These are phyloP conservation scores for Junonia oenone DNA, from an alignment of 2,888 invertebrate species.

Conservation along the genomic window DNA sequence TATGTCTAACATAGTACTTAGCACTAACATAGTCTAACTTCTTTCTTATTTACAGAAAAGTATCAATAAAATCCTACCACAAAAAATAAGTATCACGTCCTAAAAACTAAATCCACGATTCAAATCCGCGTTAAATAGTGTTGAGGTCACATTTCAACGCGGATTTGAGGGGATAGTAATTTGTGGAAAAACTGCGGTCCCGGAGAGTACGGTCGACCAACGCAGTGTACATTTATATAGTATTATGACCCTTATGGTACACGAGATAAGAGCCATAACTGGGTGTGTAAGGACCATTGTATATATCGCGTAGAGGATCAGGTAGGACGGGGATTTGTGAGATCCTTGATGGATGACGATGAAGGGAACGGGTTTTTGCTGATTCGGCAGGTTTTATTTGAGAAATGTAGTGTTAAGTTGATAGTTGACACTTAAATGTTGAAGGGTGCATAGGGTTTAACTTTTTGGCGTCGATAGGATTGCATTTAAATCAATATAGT, in stretches of 20 bases:
- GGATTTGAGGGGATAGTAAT: conserved; percentile 35
- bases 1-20: no score
- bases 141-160: conserved; percentile 32
- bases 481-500: no score
- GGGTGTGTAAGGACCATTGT: background rate
- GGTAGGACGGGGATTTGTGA: conserved; percentile 41
- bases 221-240: conserved; percentile 1
- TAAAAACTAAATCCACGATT: conserved; percentile 9
- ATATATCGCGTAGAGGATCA: conserved; percentile 27
- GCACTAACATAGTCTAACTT: no score
- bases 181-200: conserved; percentile 34
- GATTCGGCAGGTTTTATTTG: conserved; percentile 9
- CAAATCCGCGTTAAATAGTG: conserved; percentile 20
- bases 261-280: conserved; percentile 2
- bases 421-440: no score
- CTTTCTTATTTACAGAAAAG: background rate
- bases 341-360: conserved; percentile 47
- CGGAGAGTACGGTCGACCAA: conserved; percentile 23
- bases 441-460: no score
- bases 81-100: background rate
- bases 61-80: background rate
- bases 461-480: no score
- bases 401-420: background rate
- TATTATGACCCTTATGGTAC: conserved; percentile 9
- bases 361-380: conserved; percentile 17